Evolutionary conservation across 2,113 vertebrate genomes (phyloP).

Genomic region (Clarias batrachus): DNA sequence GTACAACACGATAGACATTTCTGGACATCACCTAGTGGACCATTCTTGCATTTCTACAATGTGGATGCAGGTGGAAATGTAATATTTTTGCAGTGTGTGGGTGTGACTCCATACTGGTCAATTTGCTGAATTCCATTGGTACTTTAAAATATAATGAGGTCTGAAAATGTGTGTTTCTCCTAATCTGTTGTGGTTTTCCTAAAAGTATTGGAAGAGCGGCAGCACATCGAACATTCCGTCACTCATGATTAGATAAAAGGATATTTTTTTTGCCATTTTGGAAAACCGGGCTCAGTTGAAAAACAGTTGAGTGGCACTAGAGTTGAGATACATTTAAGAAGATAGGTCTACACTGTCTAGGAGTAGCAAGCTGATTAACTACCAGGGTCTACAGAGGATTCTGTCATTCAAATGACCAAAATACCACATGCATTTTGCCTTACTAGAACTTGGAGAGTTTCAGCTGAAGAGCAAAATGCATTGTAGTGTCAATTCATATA

Average conservation of each 20-base stretch:
- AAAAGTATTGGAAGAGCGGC: neutral
- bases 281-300: neutral
- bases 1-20: conserved; percentile 34
- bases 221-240: neutral
- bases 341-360: neutral
- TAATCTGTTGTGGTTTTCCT: neutral
- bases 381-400: neutral
- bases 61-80: conserved; percentile 20
- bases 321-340: neutral
- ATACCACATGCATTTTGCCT: neutral
- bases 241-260: neutral
- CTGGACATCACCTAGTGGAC: conserved; percentile 39
- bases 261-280: neutral
- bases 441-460: neutral
- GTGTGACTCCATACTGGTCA: neutral
- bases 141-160: conserved; percentile 9
- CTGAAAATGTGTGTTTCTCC: neutral
- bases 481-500: neutral
- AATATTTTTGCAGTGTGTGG: neutral
- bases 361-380: neutral
- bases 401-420: neutral
- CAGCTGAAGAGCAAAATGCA: neutral
- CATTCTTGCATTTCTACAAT: conserved; percentile 33
- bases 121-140: neutral
- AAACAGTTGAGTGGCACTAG: neutral